Conservation (phyloP, 2,888 invertebrate species). For the Drosophila mulleri region DNA sequence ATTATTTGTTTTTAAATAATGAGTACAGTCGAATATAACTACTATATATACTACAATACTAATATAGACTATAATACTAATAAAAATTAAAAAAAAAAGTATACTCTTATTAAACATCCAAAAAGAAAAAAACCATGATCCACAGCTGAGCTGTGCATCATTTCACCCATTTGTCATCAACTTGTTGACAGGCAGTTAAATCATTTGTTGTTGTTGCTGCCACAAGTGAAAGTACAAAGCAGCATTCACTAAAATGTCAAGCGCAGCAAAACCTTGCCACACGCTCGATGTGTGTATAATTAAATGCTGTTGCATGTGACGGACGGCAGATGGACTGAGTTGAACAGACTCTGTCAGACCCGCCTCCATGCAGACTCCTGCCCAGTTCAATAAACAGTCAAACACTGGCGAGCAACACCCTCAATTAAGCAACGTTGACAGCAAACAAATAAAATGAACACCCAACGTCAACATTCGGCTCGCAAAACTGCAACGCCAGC, state of each 20-base stretch:
- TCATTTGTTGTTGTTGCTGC: conserved; percentile 28
- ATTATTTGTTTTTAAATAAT: too few relatives aligned
- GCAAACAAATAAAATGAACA: conserved; percentile 56
- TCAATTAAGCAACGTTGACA: conserved; percentile 60
- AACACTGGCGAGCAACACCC: conserved; percentile 54
- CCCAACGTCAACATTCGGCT: conserved; percentile 30
- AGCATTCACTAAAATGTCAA: conserved; percentile 9
- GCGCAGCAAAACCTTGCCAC: conserved; percentile 8
- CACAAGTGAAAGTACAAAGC: conserved; percentile 35
- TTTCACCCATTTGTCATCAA: conserved; percentile 43
- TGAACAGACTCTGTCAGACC: neutral
- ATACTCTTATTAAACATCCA: neutral
- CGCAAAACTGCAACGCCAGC: conserved; percentile 44
- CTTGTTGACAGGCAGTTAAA: conserved; percentile 52
- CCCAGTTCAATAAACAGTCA: conserved; percentile 52
- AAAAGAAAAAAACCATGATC: too few relatives aligned
- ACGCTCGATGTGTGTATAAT: conserved; percentile 50
- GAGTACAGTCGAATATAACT: too few relatives aligned
- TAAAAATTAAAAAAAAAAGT: neutral
- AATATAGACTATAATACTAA: too few relatives aligned
- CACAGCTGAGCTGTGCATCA: neutral
- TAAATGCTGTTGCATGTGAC: conserved; percentile 53
- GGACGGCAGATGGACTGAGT: conserved; percentile 19
- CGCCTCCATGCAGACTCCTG: neutral
- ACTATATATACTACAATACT: too few relatives aligned